Evolutionary conservation across 2,113 vertebrate genomes (phyloP).

Genomic region (Chaenogobius annularis): DNA sequence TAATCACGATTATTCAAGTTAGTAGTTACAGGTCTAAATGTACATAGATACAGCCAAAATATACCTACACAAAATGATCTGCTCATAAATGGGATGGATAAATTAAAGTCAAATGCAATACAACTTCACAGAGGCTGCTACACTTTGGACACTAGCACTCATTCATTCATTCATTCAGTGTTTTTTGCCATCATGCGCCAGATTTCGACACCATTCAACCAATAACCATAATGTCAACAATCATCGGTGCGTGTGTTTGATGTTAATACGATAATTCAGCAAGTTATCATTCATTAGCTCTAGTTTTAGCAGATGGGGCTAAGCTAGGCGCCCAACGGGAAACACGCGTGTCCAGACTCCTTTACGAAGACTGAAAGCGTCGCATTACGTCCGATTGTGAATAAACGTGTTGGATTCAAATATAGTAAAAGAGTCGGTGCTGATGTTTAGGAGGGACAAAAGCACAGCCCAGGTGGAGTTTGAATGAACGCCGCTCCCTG

Average conservation of each 20-base stretch:
- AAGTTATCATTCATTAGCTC: constrained; percentile 30
- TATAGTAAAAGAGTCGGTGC: not conserved
- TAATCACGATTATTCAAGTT: no score
- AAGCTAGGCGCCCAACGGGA: constrained; percentile 55
- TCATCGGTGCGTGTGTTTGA: not conserved
- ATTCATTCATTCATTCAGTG: not conserved
- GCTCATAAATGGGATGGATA: not conserved
- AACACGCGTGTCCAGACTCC: constrained; percentile 66
- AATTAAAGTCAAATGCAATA: not conserved
- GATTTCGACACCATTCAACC: not conserved
- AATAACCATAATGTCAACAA: not conserved
- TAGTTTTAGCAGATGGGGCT: constrained; percentile 45
- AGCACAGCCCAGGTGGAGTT: constrained; percentile 30
- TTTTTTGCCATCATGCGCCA: no score
- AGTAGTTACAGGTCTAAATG: no score
- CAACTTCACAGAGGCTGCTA: not conserved
- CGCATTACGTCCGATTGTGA: fast-evolving
- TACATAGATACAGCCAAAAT: no score
- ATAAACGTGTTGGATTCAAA: not conserved
- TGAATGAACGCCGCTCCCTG: constrained; percentile 62
- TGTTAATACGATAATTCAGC: not conserved
- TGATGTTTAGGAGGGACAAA: not conserved
- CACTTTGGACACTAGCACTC: not conserved
- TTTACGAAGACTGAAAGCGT: not conserved
- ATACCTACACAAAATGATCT: not conserved